Evolutionary conservation across 1,140 invertebrate genomes (phyloP).

Genomic region (Lineus longissimus): DNA sequence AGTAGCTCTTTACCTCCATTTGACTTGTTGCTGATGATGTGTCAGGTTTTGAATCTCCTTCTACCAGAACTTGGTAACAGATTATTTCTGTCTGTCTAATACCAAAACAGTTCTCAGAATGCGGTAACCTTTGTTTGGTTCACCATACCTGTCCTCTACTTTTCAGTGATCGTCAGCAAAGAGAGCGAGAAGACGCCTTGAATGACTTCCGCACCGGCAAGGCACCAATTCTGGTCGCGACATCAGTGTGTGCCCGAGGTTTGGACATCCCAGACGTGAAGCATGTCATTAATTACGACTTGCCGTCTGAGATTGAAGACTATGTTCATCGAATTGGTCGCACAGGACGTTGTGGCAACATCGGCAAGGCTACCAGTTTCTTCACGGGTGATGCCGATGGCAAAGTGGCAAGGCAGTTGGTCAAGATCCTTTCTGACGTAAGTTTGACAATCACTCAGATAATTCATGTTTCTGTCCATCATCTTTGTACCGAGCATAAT

Average conservation of each 20-base stretch:
- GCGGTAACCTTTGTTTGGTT: no score
- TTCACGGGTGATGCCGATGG: slow-evolving; percentile 64
- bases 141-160: slow-evolving; percentile 2
- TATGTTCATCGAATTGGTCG: slow-evolving; percentile 94
- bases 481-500: no score
- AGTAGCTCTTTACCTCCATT: no score
- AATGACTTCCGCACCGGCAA: slow-evolving; percentile 65
- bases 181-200: slow-evolving; percentile 83
- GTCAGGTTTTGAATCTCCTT: no score
- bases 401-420: slow-evolving; percentile 62
- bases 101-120: no score
- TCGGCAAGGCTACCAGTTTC: slow-evolving; percentile 84
- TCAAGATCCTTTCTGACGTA: slow-evolving; percentile 65
- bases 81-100: no score
- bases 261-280: slow-evolving; percentile 75
- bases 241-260: slow-evolving; percentile 87
- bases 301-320: slow-evolving; percentile 79
- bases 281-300: slow-evolving; percentile 88
- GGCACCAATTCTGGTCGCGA: slow-evolving; percentile 78
- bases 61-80: no score
- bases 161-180: slow-evolving; percentile 72
- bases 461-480: neutral
- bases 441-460: slow-evolving; percentile 20
- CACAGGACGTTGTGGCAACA: slow-evolving; percentile 88
- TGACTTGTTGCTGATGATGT: no score